phyloP scores from a whole-genome alignment of 2,797 vertebrate species.

The Peromyscus attwateri region DNA sequence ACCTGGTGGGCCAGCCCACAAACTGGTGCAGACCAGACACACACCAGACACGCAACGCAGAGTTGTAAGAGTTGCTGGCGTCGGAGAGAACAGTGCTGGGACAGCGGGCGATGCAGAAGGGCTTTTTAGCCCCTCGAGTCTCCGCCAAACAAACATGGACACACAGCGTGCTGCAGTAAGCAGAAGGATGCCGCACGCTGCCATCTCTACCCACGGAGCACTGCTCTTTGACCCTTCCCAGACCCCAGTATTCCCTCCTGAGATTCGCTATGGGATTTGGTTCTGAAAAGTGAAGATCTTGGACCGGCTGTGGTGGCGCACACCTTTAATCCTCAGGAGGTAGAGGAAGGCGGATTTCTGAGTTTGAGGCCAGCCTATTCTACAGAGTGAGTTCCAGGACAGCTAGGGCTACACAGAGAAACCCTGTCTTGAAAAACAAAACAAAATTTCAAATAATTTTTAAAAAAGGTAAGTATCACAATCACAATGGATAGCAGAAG shows the following conservation, averaged over 20 bases:
- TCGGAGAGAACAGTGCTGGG: background rate
- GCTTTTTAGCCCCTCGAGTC: background rate
- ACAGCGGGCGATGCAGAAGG: background rate
- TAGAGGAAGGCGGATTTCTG: background rate
- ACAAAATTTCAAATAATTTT: background rate
- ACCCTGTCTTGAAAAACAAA: background rate
- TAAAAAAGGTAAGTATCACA: background rate
- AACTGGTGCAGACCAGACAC: background rate
- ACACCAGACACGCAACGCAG: rapidly evolving
- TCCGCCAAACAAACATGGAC: background rate
- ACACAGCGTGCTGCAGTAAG: constrained; percentile 24
- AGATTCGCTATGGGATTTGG: constrained; percentile 48
- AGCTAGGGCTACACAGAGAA: background rate
- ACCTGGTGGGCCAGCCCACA: background rate
- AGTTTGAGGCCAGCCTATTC: background rate
- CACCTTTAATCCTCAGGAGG: background rate
- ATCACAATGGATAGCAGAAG: background rate
- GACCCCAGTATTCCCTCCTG: background rate
- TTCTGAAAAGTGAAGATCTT: background rate
- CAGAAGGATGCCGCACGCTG: background rate
- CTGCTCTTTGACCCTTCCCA: background rate
- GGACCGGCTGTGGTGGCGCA: background rate
- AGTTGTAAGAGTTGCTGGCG: too few species aligned
- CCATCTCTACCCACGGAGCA: background rate
- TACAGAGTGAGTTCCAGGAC: background rate